Evolutionary conservation across 2,113 vertebrate genomes (phyloP).

Genomic region (Rhinolophus ferrumequinum): DNA sequence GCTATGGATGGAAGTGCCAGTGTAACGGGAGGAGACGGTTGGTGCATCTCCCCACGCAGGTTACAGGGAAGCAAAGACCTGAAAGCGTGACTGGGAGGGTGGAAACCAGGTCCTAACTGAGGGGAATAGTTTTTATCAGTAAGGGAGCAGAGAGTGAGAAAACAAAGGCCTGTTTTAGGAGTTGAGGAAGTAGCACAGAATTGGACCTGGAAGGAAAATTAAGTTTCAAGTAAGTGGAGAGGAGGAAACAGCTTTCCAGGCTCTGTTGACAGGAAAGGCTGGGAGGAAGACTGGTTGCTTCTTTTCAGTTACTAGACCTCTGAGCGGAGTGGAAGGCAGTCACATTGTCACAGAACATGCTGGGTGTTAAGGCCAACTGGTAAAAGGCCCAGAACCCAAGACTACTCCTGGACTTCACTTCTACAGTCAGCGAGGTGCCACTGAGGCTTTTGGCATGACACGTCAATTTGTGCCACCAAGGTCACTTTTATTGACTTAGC

Average conservation of each 20-base stretch:
- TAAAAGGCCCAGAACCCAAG: neutral
- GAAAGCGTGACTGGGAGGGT: neutral
- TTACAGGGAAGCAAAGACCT: neutral
- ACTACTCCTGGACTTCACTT: neutral
- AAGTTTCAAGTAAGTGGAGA: neutral
- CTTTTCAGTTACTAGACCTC: neutral
- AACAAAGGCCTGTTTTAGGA: neutral
- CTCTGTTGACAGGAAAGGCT: neutral
- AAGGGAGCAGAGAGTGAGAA: neutral
- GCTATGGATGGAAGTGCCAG: neutral
- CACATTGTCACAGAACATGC: neutral
- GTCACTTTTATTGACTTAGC: conserved; percentile 10
- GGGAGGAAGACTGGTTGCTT: neutral
- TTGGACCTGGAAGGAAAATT: neutral
- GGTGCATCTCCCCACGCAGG: neutral
- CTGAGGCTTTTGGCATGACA: neutral
- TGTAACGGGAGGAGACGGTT: accelerated
- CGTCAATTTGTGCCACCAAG: neutral
- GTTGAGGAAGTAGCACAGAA: neutral
- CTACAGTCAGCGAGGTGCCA: neutral
- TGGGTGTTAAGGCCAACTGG: neutral
- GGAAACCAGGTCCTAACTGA: neutral
- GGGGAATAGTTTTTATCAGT: neutral
- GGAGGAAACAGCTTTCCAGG: neutral
- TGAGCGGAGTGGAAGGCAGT: neutral